A percentile compares a stretch with the other conserved stretches of the same genome.
phyloP scores from a whole-genome alignment of 2,113 vertebrate species.

The Campylomormyrus numenius region DNA sequence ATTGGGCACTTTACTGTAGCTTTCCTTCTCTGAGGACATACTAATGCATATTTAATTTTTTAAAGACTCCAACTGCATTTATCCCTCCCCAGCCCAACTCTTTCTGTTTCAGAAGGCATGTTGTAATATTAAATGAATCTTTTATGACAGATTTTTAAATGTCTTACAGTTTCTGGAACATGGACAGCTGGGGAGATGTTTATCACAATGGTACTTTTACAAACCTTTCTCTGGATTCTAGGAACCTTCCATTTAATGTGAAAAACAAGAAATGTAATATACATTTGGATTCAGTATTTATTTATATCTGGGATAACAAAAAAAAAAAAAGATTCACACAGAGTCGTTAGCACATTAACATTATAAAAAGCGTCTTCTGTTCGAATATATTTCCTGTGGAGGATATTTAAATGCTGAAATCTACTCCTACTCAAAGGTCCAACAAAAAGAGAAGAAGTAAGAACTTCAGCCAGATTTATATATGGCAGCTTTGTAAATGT shows the following conservation, averaged over 20 bases:
- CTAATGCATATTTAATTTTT: neutral
- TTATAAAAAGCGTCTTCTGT: neutral
- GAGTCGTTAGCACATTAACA: neutral
- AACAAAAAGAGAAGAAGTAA: neutral
- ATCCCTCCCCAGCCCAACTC: neutral
- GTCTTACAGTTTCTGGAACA: neutral
- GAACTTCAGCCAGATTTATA: neutral
- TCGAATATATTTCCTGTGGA: neutral
- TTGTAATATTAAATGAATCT: neutral
- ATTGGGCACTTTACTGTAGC: neutral
- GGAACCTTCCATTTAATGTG: neutral
- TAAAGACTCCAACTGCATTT: neutral
- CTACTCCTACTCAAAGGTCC: neutral
- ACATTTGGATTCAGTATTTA: neutral
- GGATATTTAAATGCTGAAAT: neutral
- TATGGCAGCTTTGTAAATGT: neutral
- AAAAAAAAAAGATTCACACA: neutral
- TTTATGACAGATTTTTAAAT: neutral
- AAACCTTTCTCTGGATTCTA: neutral
- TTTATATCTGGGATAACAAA: neutral
- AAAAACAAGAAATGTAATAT: neutral
- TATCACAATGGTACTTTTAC: neutral
- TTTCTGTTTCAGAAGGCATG: neutral
- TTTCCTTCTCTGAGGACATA: neutral
- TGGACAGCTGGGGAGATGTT: neutral